Evolutionary conservation across 2,113 vertebrate species (phyloP).

Genomic region (Bothrops jararaca): DNA sequence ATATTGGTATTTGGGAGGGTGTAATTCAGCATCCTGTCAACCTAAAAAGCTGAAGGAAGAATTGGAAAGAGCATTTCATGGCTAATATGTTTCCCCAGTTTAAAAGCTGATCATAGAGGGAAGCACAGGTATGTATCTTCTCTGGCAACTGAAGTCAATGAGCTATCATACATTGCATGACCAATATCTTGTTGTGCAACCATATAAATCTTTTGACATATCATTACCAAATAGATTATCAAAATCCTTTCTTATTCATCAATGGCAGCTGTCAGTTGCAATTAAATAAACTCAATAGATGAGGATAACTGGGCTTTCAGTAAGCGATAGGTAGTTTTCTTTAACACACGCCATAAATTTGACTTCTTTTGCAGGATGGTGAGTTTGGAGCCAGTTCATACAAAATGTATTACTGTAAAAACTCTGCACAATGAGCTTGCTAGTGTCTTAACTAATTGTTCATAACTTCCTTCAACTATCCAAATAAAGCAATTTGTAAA

Average conservation of each 20-base stretch:
- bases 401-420: background rate
- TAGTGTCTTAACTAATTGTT: background rate
- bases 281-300: conserved; percentile 21
- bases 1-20: background rate
- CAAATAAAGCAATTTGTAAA: background rate
- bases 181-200: conserved; percentile 3
- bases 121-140: background rate
- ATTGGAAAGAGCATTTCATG: accelerated
- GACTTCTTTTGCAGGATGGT: background rate
- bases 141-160: background rate
- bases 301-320: conserved; percentile 29
- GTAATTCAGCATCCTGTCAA: background rate
- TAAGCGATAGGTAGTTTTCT: conserved; percentile 37
- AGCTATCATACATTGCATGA: background rate
- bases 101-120: background rate
- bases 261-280: background rate
- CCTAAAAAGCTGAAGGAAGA: background rate
- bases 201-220: conserved; percentile 33
- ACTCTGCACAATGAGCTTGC: no score
- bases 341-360: background rate
- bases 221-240: conserved; percentile 32
- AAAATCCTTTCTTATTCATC: conserved; percentile 4
- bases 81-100: background rate
- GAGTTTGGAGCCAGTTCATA: background rate
- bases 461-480: background rate